A percentile compares a stretch with the other conserved stretches of the same genome.
These are phyloP conservation scores for Oreotrochilus melanogaster DNA, from an alignment of 2,113 vertebrate species.

Conservation along the genomic window DNA sequence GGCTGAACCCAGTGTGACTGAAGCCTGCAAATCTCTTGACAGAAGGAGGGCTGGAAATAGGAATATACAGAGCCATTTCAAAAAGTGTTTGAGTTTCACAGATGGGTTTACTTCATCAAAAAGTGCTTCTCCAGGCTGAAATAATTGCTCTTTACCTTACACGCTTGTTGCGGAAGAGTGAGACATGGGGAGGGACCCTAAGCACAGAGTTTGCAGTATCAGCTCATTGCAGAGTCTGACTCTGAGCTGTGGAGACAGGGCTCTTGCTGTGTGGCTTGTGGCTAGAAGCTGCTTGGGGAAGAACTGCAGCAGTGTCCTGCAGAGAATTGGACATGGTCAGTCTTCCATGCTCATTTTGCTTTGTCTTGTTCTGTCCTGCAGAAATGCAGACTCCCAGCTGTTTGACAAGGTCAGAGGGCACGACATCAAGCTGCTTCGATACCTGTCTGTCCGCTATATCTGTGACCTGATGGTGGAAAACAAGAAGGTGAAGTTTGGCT, in stretches of 20 bases:
- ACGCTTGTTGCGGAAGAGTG: background rate
- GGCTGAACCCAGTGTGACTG: background rate
- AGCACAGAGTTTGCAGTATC: background rate
- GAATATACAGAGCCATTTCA: background rate
- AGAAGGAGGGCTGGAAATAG: background rate
- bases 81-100: background rate
- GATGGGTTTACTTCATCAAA: background rate
- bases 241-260: background rate
- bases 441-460: slow-evolving; percentile 95
- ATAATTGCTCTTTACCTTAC: background rate
- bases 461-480: slow-evolving; percentile 99
- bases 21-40: background rate
- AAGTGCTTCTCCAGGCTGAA: background rate
- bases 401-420: slow-evolving; percentile 97
- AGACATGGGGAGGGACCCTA: background rate
- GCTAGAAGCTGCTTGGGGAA: background rate
- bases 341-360: background rate
- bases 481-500: slow-evolving; percentile 99
- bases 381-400: slow-evolving; percentile 94
- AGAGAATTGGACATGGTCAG: background rate
- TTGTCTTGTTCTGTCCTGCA: slow-evolving; percentile 59
- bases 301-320: background rate
- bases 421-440: slow-evolving; percentile 95
- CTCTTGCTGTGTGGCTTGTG: accelerated
- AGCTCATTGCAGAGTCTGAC: background rate